A percentile compares a stretch with the other conserved stretches of the same genome.
These are phyloP conservation scores for Trichoplax adhaerens DNA, from an alignment of 37 sponge, comb jelly and placozoan genomes.

Conservation along the genomic window DNA sequence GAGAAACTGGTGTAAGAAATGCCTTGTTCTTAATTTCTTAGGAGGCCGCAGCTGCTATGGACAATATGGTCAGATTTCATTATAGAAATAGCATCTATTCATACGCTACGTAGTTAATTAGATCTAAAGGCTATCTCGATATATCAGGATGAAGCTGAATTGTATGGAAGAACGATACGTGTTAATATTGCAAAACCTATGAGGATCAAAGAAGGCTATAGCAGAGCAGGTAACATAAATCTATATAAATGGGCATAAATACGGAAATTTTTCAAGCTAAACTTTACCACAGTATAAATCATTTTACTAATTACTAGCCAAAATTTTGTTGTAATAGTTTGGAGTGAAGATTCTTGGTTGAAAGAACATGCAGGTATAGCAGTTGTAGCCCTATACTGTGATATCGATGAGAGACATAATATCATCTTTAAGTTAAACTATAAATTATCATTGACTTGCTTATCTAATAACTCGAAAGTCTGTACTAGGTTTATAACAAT, in stretches of 20 bases:
- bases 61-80: conserved; percentile 55
- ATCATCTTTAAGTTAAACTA: too few species aligned
- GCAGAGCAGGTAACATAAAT: not conserved
- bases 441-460: too few species aligned
- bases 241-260: not conserved
- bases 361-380: conserved; percentile 62
- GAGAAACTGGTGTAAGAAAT: too few species aligned
- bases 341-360: conserved; percentile 93
- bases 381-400: conserved; percentile 16
- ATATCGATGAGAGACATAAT: not conserved
- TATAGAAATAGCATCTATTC: not conserved
- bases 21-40: too few species aligned
- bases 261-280: not conserved
- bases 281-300: not conserved
- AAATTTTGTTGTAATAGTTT: conserved; percentile 33
- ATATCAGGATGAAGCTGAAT: conserved; percentile 58
- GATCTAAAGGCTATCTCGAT: too few species aligned
- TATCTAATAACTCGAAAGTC: too few species aligned
- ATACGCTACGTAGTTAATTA: not conserved
- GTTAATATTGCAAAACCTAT: conserved; percentile 86
- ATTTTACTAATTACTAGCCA: not conserved
- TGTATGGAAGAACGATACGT: conserved; percentile 78
- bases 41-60: conserved; percentile 98
- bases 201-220: conserved; percentile 72
- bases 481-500: too few species aligned